phyloP scores from a whole-genome alignment of 2,797 vertebrate species.

The Sebastes nivosus region DNA sequence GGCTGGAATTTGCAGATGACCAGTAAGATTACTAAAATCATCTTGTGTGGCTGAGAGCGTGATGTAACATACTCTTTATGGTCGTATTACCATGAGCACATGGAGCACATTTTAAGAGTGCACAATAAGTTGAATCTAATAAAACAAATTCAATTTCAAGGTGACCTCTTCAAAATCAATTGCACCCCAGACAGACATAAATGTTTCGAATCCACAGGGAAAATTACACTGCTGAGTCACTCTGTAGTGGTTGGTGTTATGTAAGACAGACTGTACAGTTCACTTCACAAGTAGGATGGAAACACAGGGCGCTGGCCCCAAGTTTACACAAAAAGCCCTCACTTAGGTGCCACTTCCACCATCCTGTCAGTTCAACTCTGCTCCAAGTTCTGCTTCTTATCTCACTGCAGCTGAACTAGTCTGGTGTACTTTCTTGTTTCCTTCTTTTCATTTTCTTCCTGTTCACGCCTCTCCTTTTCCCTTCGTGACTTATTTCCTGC shows the following conservation, averaged over 20 bases:
- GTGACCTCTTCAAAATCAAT: background rate
- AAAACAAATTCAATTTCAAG: background rate
- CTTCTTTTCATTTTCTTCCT: background rate
- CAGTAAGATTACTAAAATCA: background rate
- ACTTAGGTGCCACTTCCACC: conserved; percentile 70
- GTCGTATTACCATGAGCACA: background rate
- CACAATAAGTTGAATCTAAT: background rate
- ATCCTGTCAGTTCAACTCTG: conserved; percentile 28
- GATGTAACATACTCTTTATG: background rate
- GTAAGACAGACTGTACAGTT: conserved; percentile 64
- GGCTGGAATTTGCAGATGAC: background rate
- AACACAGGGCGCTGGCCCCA: conserved; percentile 71
- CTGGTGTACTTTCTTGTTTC: background rate
- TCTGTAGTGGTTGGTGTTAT: conserved; percentile 27
- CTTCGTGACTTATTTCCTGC: background rate
- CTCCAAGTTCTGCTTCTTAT: conserved; percentile 32
- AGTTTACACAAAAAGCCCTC: conserved; percentile 59
- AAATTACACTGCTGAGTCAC: conserved; percentile 16
- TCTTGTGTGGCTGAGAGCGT: background rate
- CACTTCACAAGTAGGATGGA: conserved; percentile 76
- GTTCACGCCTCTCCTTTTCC: background rate
- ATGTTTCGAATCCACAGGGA: background rate
- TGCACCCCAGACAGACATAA: background rate
- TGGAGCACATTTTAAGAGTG: background rate
- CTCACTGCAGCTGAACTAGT: conserved; percentile 5